These are phyloP conservation scores for Catharus minimus DNA, from an alignment of 2,113 vertebrate species.

Conservation along the genomic window DNA sequence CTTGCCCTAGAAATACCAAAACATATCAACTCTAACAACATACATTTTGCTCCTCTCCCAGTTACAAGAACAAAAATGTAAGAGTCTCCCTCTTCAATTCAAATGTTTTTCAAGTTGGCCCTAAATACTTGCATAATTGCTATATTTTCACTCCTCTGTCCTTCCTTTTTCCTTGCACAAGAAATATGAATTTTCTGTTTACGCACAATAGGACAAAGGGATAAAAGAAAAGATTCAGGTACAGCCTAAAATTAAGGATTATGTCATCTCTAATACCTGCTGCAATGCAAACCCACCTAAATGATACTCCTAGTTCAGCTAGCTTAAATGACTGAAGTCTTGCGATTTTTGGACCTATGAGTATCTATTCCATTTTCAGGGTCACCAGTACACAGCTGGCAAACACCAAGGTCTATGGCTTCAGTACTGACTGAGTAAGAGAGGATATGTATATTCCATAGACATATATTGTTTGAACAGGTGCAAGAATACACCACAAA, in stretches of 20 bases:
- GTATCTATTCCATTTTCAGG: neutral
- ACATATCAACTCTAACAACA: neutral
- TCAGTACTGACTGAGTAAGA: neutral
- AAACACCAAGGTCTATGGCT: neutral
- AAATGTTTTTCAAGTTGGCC: neutral
- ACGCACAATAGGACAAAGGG: neutral
- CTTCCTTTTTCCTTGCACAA: neutral
- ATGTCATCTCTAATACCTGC: neutral
- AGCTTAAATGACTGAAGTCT: neutral
- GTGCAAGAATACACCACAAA: constrained; percentile 56
- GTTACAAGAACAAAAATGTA: neutral
- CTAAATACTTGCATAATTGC: neutral
- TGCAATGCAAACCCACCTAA: neutral
- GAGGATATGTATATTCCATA: neutral
- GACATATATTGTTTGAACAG: constrained; percentile 52
- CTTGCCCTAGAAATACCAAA: neutral
- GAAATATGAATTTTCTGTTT: neutral
- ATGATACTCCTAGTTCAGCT: neutral
- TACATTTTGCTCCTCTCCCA: neutral
- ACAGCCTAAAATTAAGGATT: neutral
- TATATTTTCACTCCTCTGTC: neutral
- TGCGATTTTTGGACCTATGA: constrained; percentile 31
- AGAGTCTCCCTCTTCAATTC: neutral
- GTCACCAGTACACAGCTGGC: constrained; percentile 30
- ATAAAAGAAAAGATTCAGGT: neutral